Base-by-base conservation (phyloP, 2,888 invertebrate species). In the Watsonalla cultraria region DNA sequence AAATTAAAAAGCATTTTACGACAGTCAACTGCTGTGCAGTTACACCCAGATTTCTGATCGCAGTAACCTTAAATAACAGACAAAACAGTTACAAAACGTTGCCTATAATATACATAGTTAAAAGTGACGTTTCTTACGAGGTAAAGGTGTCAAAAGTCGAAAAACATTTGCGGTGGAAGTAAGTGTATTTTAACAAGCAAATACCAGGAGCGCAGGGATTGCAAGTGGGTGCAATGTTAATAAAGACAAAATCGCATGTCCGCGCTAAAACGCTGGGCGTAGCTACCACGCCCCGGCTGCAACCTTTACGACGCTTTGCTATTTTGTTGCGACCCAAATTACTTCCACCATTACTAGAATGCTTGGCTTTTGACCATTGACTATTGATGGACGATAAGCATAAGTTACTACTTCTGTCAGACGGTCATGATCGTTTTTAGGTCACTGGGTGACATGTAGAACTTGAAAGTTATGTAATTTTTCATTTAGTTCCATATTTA, bases 231-330 rank as follows among this genome's bases (percentile, higher is more conserved):
- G 78, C 72, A 73, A 64, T 64, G 80, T 76, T 87, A 87, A 88
- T 87, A 86, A 80, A 88, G 86, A 85, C 82, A 67, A 70, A 70
- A 68, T 75, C 64, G 76, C 76, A 74, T 77, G 78, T 73, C 76
- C 72, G 76, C 76, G 79, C 78, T 82, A 82, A 87, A 86, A 78
- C 86, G 78, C 80, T 72, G 84, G 88, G 88, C 87, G 88, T 73
- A 68, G 68, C 78, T 65, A 66, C 78, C 79, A 82, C 87, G 86
- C 87, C 86, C 84, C 62, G 72, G 77, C 80, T 78, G 63, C 62
- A 66, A 76, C 64, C 77, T 84, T 84, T 84, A 84, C 80, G 82
- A 81, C 65, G 61, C 70, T 67, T 72, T 71, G 68, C 68, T 72
- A 76, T 80, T 78, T 79, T 78, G 77, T 82, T 80, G 76, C 79